These are phyloP conservation scores for Morinoia aosen DNA, from an alignment of 2,888 invertebrate genomes.

Conservation along the genomic window DNA sequence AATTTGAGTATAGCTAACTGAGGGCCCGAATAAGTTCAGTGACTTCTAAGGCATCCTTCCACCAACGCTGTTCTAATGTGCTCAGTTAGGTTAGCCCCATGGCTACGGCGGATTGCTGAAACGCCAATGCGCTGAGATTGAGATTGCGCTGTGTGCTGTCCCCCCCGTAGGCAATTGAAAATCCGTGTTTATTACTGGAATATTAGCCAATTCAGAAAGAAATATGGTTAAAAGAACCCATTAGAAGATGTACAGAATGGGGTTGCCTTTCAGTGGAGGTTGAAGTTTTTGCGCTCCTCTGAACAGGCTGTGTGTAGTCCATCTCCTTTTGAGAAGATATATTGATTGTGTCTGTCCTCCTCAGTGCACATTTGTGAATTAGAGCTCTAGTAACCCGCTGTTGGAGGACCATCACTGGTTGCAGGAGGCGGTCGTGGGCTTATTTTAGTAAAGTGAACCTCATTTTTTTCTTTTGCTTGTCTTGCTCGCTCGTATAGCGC, in stretches of 20 bases:
- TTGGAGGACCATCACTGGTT: neutral
- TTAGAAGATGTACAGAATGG: neutral
- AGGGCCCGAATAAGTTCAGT: too few relatives aligned
- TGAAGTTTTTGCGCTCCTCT: neutral
- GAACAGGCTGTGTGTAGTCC: neutral
- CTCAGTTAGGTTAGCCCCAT: too few relatives aligned
- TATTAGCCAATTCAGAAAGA: neutral
- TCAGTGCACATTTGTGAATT: neutral
- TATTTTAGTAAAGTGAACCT: neutral
- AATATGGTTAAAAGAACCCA: neutral
- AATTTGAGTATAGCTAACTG: too few relatives aligned
- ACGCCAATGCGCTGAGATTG: too few relatives aligned
- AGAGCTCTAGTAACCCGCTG: neutral
- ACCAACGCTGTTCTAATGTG: too few relatives aligned
- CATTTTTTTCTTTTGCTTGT: neutral
- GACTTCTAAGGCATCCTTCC: too few relatives aligned
- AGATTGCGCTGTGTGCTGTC: neutral
- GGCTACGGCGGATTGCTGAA: too few relatives aligned
- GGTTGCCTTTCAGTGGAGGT: neutral
- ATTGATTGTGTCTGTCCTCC: neutral
- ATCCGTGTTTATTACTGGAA: neutral
- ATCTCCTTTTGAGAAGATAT: neutral
- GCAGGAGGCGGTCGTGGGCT: neutral
- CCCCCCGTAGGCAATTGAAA: neutral
- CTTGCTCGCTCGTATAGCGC: neutral